A percentile compares a stretch with the other conserved stretches of the same genome.
Conservation (phyloP, 2,113 vertebrate genomes). For the Rhadina sibilatrix region DNA sequence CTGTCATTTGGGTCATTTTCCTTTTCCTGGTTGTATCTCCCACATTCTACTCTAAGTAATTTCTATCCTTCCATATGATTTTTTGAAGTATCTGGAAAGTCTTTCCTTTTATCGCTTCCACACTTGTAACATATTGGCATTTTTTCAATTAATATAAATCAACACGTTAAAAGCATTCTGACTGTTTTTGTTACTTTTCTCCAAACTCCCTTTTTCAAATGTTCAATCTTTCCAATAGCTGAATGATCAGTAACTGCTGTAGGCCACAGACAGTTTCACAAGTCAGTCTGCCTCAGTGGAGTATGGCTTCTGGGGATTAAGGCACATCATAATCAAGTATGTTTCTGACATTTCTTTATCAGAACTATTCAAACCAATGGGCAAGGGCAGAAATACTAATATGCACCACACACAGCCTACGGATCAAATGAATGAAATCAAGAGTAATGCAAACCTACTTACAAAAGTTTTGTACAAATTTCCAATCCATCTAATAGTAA, state of each 20-base stretch:
- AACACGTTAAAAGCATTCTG: background rate
- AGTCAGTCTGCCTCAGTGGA: background rate
- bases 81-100: background rate
- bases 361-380: background rate
- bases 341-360: background rate
- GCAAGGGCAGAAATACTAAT: background rate
- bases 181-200: background rate
- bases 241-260: background rate
- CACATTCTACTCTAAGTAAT: background rate
- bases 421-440: background rate
- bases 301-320: background rate
- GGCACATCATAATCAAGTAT: background rate
- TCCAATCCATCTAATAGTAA: background rate
- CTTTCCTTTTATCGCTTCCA: background rate
- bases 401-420: accelerated
- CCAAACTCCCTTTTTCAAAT: background rate
- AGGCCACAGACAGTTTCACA: background rate
- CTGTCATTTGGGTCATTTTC: background rate
- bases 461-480: background rate
- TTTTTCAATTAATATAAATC: background rate
- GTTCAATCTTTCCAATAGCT: background rate
- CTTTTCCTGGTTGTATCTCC: background rate
- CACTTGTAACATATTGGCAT: background rate
- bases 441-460: background rate
- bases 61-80: background rate